phyloP scores from a whole-genome alignment of 2,113 vertebrate species.

The Leptobrachium ailaonicum region DNA sequence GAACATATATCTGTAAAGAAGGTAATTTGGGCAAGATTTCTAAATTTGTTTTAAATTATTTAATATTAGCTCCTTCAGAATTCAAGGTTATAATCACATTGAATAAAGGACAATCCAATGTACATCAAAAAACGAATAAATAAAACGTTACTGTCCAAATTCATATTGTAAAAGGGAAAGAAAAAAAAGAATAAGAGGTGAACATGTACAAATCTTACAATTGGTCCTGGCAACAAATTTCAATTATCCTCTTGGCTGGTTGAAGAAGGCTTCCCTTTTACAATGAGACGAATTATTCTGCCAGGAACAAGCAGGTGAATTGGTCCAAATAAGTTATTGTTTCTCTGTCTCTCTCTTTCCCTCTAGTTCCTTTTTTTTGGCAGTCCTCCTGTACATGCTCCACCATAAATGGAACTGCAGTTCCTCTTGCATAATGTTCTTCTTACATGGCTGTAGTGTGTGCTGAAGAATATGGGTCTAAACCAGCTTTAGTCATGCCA shows the following conservation, averaged over 20 bases:
- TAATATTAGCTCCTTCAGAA: slow-evolving; percentile 69
- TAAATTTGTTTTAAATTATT: slow-evolving; percentile 43
- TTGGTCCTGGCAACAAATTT: slow-evolving; percentile 66
- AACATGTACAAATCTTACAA: slow-evolving; percentile 91
- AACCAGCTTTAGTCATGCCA: slow-evolving; percentile 98
- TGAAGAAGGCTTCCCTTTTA: slow-evolving; percentile 10
- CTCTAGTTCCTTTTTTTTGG: slow-evolving; percentile 53
- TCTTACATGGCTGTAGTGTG: slow-evolving; percentile 94
- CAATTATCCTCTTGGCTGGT: slow-evolving; percentile 36
- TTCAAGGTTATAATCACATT: slow-evolving; percentile 76
- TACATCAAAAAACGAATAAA: slow-evolving; percentile 88
- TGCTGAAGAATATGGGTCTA: slow-evolving; percentile 97
- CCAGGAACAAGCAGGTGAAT: slow-evolving; percentile 46
- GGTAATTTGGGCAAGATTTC: slow-evolving; percentile 51
- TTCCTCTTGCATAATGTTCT: slow-evolving; percentile 48
- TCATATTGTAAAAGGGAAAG: slow-evolving; percentile 65
- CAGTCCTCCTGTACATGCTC: slow-evolving; percentile 76
- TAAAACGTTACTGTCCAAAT: slow-evolving; percentile 78
- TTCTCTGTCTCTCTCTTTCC: slow-evolving; percentile 33
- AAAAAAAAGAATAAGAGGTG: slow-evolving; percentile 68
- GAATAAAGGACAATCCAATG: slow-evolving; percentile 78
- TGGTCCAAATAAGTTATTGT: slow-evolving; percentile 24
- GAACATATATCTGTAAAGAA: slow-evolving; percentile 51
- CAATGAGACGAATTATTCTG: slow-evolving; percentile 28
- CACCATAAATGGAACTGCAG: slow-evolving; percentile 67